phyloP scores from a whole-genome alignment of 2,888 invertebrate genomes.

The Microctonus aethiopoides region DNA sequence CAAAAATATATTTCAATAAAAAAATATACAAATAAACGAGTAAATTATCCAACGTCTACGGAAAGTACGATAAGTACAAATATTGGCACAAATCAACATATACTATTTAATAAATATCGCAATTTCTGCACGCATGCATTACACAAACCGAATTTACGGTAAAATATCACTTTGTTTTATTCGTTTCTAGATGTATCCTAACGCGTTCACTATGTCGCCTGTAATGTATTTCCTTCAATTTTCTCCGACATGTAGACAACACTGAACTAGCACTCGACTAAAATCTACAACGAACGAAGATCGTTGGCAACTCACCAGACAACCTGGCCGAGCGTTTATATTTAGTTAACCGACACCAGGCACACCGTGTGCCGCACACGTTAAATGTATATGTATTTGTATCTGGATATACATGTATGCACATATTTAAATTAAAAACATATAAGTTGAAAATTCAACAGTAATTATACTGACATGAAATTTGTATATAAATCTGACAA shows the following conservation, averaged over 20 bases:
- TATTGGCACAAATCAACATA: background rate
- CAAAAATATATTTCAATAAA: no score
- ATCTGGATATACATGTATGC: background rate
- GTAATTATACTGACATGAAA: background rate
- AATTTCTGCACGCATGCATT: background rate
- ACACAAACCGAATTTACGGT: background rate
- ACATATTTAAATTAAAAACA: background rate
- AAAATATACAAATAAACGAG: background rate
- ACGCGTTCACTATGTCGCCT: background rate
- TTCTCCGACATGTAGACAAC: conserved; percentile 40
- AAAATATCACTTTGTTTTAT: background rate
- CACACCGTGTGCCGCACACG: conserved; percentile 16
- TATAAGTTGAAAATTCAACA: background rate
- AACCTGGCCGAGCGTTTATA: conserved; percentile 53
- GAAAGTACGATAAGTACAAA: background rate
- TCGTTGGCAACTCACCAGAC: conserved; percentile 59
- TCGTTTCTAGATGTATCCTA: background rate
- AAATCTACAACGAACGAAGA: conserved; percentile 38
- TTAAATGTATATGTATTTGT: no score
- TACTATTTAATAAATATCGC: background rate
- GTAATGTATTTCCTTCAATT: conserved; percentile 38
- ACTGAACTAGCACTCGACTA: conserved; percentile 37
- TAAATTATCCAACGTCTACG: background rate
- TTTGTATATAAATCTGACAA: background rate
- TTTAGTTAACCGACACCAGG: conserved; percentile 43